Evolutionary conservation across 2,113 vertebrate genomes (phyloP), one percentile per base, ranked within the genome.

Genomic region (Geothlypis trichas): DNA sequence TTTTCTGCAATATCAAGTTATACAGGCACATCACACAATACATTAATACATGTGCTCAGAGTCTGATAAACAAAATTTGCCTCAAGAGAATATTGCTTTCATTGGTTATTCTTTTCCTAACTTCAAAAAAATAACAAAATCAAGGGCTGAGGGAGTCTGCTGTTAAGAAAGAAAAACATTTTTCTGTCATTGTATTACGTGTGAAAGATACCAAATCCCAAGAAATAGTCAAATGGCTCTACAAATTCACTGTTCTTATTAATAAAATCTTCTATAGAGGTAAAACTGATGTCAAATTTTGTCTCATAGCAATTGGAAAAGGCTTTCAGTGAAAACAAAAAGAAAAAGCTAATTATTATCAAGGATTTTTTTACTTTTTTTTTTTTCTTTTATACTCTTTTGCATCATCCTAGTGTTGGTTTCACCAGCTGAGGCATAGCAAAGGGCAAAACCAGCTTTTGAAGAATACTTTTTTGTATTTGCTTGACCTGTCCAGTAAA

Each of bases 401-500:
- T 95, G 83, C 65, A 94, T 66, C 63, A 84, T 77, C 52, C 69
- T 95, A 93, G 61, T 47, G n/a, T 79, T 67, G 80, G 47, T 92
- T 93, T 92, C 76, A 80, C 79, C 91, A 97, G 46, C 54, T 91
- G 85, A 83, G 46, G 52, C 89, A 94, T 18, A 94, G 63, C 83
- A 95, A 96, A 91, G 82, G 68, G 79, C 42, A 84, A 72, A 69
- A 77, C 10, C 6, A 20, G 52, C 39, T 92, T 94, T 28, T 84
- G 59, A 95, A 85, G 76, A 80, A 76, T 42, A 86, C 59, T 61
- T 74, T 91, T 63, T 66, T 68, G 72, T 93, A 58, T 91, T 93
- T 83, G 47, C 76, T 97, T 79, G 78, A 90, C 90, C 74, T 96
- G 79, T 91, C 89, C 84, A 94, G 49, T 96, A 71, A 92, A 90